Percentiles rank a stretch among this genome's conserved stretches.
phyloP scores from a whole-genome alignment of 2,888 invertebrate genomes.

The Danaus chrysippus region DNA sequence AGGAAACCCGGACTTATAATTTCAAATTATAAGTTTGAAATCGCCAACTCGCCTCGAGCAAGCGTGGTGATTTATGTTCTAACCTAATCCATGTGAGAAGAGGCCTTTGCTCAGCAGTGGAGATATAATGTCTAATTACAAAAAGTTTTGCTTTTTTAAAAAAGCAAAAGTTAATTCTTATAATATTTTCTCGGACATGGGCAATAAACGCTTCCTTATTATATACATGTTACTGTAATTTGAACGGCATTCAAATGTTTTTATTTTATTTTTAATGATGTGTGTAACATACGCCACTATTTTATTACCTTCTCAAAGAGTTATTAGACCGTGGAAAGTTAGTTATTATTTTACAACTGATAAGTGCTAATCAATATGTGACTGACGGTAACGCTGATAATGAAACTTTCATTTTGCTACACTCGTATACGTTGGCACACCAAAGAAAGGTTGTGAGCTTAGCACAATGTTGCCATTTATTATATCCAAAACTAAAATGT shows the following conservation, averaged over 20 bases:
- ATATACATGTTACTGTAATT: no score
- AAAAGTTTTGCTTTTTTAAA: no score
- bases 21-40: no score
- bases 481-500: slow-evolving; percentile 61
- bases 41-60: no score
- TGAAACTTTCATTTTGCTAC: slow-evolving; percentile 25
- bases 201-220: no score
- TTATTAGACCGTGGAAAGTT: slow-evolving; percentile 46
- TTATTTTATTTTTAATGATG: slow-evolving; percentile 6
- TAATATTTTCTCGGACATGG: no score
- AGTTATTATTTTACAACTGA: slow-evolving; percentile 33
- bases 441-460: neutral
- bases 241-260: neutral
- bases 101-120: no score
- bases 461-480: slow-evolving; percentile 61
- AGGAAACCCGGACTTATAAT: no score
- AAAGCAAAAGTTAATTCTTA: no score
- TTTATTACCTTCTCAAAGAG: slow-evolving; percentile 37
- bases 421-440: slow-evolving; percentile 20
- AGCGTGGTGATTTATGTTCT: no score
- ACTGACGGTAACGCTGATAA: slow-evolving; percentile 31
- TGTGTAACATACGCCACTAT: slow-evolving; percentile 12
- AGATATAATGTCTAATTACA: no score
- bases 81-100: no score
- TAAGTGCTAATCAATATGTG: slow-evolving; percentile 42